Conservation (phyloP, 92 coral and sea anemone species). For the Zoanthus gigantus region DNA sequence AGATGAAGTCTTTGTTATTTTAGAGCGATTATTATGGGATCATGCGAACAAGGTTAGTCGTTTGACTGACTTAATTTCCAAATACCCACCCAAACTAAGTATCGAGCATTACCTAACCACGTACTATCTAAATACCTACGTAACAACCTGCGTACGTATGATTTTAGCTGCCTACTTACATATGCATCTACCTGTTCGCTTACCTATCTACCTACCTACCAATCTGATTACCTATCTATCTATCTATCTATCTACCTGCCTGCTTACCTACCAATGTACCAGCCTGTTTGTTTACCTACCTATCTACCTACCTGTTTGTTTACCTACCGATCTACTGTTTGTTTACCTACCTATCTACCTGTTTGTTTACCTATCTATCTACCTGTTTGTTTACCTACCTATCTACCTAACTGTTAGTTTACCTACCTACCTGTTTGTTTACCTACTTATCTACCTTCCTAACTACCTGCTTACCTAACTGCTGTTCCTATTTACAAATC, state of each 20-base stretch:
- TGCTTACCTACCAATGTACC: too few species aligned
- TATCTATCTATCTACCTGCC: too few species aligned
- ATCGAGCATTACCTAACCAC: neutral
- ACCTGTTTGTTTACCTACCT: neutral
- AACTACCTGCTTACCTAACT: neutral
- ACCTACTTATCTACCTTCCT: neutral
- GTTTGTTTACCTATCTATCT: neutral
- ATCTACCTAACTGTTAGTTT: too few species aligned
- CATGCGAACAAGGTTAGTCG: constrained; percentile 86
- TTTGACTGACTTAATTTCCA: neutral
- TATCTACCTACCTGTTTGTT: too few species aligned
- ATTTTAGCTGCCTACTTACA: too few species aligned
- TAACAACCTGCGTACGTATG: neutral
- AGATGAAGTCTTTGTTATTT: constrained; percentile 82
- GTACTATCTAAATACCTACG: neutral
- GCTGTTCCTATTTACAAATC: neutral
- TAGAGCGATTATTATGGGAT: constrained; percentile 92
- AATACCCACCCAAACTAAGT: neutral
- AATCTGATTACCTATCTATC: too few species aligned
- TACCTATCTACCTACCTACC: too few species aligned
- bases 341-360: too few species aligned
- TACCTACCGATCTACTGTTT: too few species aligned
- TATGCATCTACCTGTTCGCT: too few species aligned
- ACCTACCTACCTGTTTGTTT: neutral
- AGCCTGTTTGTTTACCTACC: too few species aligned